These are phyloP conservation scores for Stichodactyla helianthus DNA, from an alignment of 64 coral and sea anemone species.

Conservation along the genomic window DNA sequence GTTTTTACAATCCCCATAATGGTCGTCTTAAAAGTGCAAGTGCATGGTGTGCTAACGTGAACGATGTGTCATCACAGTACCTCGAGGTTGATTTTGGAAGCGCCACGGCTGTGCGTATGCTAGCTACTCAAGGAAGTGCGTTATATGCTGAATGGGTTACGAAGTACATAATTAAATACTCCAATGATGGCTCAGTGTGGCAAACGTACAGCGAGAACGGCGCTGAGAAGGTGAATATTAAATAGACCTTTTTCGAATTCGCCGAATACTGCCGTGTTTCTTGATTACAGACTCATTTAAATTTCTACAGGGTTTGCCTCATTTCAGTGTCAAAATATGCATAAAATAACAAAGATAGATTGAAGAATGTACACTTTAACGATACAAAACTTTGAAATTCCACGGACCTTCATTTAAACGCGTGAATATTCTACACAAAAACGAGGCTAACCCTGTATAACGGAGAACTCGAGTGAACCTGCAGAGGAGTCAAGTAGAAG, in stretches of 20 bases:
- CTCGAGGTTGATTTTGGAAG: neutral
- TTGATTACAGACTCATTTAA: too few relatives aligned
- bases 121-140: slow-evolving; percentile 1
- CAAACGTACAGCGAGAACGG: neutral
- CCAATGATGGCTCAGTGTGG: neutral
- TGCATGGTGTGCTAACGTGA: neutral
- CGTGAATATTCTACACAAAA: too few relatives aligned
- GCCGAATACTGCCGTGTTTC: too few relatives aligned
- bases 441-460: too few relatives aligned
- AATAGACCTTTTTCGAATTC: neutral
- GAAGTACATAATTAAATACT: neutral
- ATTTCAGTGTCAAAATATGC: too few relatives aligned
- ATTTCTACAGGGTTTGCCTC: too few relatives aligned
- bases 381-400: too few relatives aligned
- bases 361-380: too few relatives aligned
- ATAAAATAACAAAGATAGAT: too few relatives aligned
- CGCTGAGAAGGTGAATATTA: neutral
- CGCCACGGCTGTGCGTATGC: neutral
- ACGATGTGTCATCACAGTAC: neutral
- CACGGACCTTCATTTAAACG: too few relatives aligned
- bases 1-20: neutral
- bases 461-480: too few relatives aligned
- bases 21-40: neutral
- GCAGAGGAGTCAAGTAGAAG: too few relatives aligned
- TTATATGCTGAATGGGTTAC: neutral